Evolutionary conservation across 2,797 vertebrate species (phyloP), one percentile per base, ranked within the genome.

Genomic region (Benthosema pterotum): DNA sequence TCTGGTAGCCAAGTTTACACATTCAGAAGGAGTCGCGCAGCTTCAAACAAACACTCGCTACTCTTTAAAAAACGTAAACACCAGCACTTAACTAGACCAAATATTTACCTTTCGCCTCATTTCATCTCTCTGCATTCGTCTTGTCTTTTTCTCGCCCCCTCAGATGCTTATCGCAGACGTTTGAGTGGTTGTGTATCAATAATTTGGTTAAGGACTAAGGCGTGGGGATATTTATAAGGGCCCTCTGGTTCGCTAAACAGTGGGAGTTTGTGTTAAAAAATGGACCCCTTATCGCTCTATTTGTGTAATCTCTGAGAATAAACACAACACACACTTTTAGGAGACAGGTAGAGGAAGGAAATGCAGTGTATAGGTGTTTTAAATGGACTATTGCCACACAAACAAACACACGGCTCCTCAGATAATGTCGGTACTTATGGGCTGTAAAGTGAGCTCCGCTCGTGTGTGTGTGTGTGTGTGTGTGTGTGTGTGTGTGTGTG

Each of bases 1-100:
- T 91, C 89, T 88, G 84, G 84, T 74, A 85, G 93, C 87, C 88
- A 89, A 89, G 90, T 93, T 94, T 92, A 93, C 89, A 90, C 85
- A 82, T 90, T 87, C 87, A n/a, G 79, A 83, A 80, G 80, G 77
- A 63, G 67, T n/a, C n/a, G n/a, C 69, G 71, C 86, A 77, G 88
- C 75, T 62, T 93, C 91, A 91, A 87, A 92, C 89, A 94, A 94
- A 93, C 93, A 90, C 65, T 80, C 50, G 79, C 83, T 86, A 78
- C 86, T 86, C 79, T 91, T 90, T n/a, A n/a, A n/a, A n/a, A n/a
- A 90, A 90, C 72, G 75, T 90, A 92, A 94, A 93, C 92, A 92
- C 66, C 67, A 57, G 78, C 87, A 73, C 84, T 84, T 78, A 89
- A 88, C 83, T 83, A 91, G 86, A 72, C 77, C 83, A 93, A 94